Percentiles rank a stretch among this genome's conserved stretches.
Conservation (phyloP, 2,113 vertebrate species). For the Chinchilla lanigera region DNA sequence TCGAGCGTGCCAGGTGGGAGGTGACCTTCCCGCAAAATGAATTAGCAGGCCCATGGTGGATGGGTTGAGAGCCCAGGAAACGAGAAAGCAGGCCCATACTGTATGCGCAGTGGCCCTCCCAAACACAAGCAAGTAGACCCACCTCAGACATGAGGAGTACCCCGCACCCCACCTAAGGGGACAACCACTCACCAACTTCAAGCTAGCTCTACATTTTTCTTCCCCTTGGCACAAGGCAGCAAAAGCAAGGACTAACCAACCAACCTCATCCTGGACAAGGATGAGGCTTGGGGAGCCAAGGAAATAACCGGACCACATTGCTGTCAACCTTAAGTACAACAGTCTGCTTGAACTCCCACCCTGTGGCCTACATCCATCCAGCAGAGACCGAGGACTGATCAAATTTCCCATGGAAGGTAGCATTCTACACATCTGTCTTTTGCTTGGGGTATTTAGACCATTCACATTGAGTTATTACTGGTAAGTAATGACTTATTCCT, state of each 20-base stretch:
- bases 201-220: neutral
- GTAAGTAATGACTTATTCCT: neutral
- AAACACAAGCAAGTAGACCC: neutral
- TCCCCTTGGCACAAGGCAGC: neutral
- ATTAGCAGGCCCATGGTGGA: neutral
- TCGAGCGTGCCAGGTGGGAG: neutral
- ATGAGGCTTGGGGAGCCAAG: neutral
- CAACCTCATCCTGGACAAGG: neutral
- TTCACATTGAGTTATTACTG: neutral
- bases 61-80: neutral
- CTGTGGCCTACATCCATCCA: neutral
- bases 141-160: neutral
- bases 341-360: neutral
- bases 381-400: neutral
- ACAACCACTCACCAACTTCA: neutral
- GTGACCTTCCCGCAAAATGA: neutral
- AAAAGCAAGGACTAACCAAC: neutral
- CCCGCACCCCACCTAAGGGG: neutral
- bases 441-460: neutral
- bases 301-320: neutral
- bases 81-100: neutral
- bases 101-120: neutral
- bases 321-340: neutral
- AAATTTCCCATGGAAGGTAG: neutral
- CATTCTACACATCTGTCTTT: neutral